A percentile compares a stretch with the other conserved stretches of the same genome.
Conservation (phyloP, 2,797 vertebrate species). For the Rhinella marina region DNA sequence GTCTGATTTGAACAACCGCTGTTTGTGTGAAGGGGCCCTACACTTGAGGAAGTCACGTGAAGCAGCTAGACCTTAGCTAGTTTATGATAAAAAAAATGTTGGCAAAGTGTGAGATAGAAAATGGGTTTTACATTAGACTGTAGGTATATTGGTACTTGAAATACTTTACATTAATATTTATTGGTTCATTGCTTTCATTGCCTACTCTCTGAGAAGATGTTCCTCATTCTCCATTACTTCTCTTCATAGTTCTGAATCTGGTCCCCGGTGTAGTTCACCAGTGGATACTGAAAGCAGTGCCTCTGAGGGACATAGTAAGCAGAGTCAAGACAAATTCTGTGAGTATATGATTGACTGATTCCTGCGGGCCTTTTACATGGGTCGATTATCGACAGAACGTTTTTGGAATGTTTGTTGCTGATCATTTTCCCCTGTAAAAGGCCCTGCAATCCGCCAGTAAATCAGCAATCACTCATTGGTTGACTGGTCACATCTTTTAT, state of each 20-base stretch:
- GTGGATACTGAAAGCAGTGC: constrained; percentile 74
- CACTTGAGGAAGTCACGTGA: background rate
- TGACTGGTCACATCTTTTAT: too few species aligned
- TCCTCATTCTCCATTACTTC: background rate
- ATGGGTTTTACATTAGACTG: background rate
- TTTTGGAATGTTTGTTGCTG: too few species aligned
- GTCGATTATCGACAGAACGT: too few species aligned
- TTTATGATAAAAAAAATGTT: background rate
- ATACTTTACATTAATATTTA: background rate
- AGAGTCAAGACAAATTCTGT: constrained; percentile 79
- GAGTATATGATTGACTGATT: constrained; percentile 69
- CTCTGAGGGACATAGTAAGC: constrained; percentile 68
- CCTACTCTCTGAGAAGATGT: background rate
- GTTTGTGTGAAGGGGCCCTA: too few species aligned
- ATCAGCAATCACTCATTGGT: too few species aligned
- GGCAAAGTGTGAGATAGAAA: background rate
- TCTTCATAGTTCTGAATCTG: constrained; percentile 78
- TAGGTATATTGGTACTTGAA: background rate
- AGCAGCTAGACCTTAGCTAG: background rate
- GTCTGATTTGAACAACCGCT: too few species aligned
- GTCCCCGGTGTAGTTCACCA: constrained; percentile 87
- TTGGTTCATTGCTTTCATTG: background rate
- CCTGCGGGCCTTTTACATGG: background rate
- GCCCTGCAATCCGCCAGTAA: too few species aligned
- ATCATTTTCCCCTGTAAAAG: too few species aligned